Conservation (phyloP, 2,113 vertebrate genomes). For the Alligator sinensis region DNA sequence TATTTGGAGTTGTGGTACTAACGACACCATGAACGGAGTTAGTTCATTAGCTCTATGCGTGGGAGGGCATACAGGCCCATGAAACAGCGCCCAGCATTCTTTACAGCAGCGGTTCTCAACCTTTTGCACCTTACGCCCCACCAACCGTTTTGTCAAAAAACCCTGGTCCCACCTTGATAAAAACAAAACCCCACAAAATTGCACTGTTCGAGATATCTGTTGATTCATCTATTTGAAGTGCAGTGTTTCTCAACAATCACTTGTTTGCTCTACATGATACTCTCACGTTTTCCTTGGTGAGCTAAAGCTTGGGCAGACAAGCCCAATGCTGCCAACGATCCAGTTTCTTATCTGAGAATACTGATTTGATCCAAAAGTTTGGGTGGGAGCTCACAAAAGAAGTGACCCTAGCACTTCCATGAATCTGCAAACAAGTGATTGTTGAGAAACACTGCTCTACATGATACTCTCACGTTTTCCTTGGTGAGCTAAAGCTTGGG, state of each 20-base stretch:
- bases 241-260: no score
- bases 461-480: neutral
- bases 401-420: neutral
- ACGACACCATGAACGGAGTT: slow-evolving; percentile 6
- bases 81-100: slow-evolving; percentile 11
- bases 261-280: neutral
- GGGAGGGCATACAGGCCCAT: neutral
- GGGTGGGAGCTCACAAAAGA: neutral
- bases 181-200: no score
- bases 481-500: neutral
- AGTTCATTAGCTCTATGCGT: neutral
- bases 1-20: neutral
- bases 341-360: neutral
- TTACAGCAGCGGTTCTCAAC: no score
- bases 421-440: no score
- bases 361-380: neutral
- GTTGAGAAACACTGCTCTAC: no score
- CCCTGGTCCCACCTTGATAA: no score
- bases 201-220: no score
- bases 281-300: neutral
- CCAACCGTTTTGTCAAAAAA: no score
- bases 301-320: neutral
- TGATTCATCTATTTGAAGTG: no score
- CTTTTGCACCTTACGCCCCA: no score
- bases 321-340: neutral